Base-by-base conservation (phyloP, 37 sponge, comb jelly and placozoan species). In the Beroe ovata region DNA sequence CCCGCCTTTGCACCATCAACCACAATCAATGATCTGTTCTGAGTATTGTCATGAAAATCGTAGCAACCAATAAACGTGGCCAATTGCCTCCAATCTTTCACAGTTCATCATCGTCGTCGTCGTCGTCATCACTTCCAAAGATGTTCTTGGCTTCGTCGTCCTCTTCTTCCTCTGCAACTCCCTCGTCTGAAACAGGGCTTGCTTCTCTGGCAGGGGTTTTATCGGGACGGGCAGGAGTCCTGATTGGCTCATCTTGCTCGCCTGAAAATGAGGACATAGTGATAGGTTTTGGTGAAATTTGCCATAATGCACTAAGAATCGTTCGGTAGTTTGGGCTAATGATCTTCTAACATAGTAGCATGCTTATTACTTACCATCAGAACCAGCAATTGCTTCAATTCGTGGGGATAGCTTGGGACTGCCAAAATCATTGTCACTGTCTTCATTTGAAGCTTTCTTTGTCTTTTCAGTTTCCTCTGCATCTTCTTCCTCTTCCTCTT, bases 401-500 rank as follows among this genome's bases (percentile, higher is more conserved):
- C 41, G 28, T 19, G 84, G 84, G 2, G 84, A 77, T 35, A 42
- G 26, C 20, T 25, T 69, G 54, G 84, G 84, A 40, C 84, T 77
- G n/a, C 84, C 84, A 41, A 77, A 77, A 3, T 77, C 84, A 29
- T 77, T 42, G 29, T 77, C 84, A 47, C 54, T 89, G 16, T 93
- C 93, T 30, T 60, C 92, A 29, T 47, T 59, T 14, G 71, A 90
- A 38, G 33, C 54, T 28, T 72, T 91, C 37, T 89, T 90, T 30
- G 54, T 23, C 0, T 38, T 28, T 3, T 37, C 91, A 8, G 34
- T 81, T 47, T 71, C 36, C 58, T 32, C 64, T 71, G 39, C 63
- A 21, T 91, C 91, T 59, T 91, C 92, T 16, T 92, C 92, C 59
- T 92, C 93, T 29, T 91, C 92, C 3, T 90, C 64, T 21, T 91